phyloP scores from a whole-genome alignment of 2,113 vertebrate species.

The Zosterops japonicus region DNA sequence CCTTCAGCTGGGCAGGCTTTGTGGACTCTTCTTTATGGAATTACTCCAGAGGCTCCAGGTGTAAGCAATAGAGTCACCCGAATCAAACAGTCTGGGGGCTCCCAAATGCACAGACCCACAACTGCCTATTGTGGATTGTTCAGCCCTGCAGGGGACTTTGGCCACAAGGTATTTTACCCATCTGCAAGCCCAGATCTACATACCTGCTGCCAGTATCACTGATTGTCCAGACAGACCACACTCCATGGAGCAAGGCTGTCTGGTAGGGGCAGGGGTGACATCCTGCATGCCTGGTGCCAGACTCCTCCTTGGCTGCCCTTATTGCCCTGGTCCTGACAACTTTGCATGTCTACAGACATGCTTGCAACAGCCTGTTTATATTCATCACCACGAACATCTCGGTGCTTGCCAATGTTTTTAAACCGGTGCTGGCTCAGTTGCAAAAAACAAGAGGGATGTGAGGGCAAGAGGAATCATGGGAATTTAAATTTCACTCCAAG shows the following conservation, averaged over 20 bases:
- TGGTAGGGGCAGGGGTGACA: background rate
- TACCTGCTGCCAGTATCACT: background rate
- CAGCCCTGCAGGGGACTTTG: background rate
- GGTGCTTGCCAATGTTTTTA: constrained; percentile 16
- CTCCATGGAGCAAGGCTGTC: background rate
- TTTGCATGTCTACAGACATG: background rate
- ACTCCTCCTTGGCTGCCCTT: background rate
- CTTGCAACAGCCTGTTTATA: constrained; percentile 46
- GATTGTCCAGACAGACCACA: accelerated
- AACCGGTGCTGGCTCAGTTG: constrained; percentile 10
- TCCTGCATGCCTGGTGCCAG: background rate
- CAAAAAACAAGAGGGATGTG: background rate
- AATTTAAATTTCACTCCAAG: constrained; percentile 44
- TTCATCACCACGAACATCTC: background rate
- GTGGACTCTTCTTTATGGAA: background rate
- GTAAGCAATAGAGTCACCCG: background rate
- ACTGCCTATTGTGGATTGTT: background rate
- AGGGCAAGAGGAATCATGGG: constrained; percentile 27
- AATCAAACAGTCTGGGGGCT: background rate
- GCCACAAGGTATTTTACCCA: background rate
- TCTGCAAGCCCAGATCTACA: background rate
- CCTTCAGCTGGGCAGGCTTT: background rate
- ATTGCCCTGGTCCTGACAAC: background rate
- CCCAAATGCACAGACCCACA: background rate
- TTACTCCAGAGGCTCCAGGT: background rate